Evolutionary conservation across 2,888 invertebrate species (phyloP), one percentile per base, ranked within the genome.

Genomic region (Tethea ocularis): DNA sequence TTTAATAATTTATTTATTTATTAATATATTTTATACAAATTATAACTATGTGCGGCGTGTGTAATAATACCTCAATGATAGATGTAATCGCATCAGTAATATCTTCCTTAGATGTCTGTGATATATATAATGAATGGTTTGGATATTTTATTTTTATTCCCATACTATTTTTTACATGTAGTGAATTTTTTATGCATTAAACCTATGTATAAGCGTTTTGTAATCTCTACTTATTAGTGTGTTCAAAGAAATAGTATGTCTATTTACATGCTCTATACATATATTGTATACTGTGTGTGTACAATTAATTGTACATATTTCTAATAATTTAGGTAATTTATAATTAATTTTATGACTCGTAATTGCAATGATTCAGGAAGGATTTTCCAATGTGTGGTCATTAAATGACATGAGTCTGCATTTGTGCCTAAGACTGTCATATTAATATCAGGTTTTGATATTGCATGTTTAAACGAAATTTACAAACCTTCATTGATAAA

Each of bases 91-190:
- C 20, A 82, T 75, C 71, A 78, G 74, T 83, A 81, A 86, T 83
- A 87, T 88, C 87, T 91, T 89, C 89, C 88, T 82, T 89, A 85
- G 91, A 86, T 87, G 89, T 88, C 92, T 92, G 92, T 92, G 92
- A 92, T 92, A 91, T 89, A 83, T 77, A 80, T 79, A 77, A 75
- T 82, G 80, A 81, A 77, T 85, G 82, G 84, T 75, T 77, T 72
- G 70, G 77, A 72, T 78, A 78, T 72, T 77, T 80, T 76, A 75
- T 76, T 79, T 33, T 84, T 82, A 78, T 80, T 79, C 77, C 64
- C 66, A 60, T 75, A 69, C 77, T 68, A 66, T 33, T 68, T 77
- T 73, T 74, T 73, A 69, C 20, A 10, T 17, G 20, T 20, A 46
- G 17, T 46, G 17, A 20, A 46, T 10, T 20, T 46, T 60, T 59